Evolutionary conservation across 2,888 invertebrate species (phyloP).

Genomic region (Amphipoea lucens): DNA sequence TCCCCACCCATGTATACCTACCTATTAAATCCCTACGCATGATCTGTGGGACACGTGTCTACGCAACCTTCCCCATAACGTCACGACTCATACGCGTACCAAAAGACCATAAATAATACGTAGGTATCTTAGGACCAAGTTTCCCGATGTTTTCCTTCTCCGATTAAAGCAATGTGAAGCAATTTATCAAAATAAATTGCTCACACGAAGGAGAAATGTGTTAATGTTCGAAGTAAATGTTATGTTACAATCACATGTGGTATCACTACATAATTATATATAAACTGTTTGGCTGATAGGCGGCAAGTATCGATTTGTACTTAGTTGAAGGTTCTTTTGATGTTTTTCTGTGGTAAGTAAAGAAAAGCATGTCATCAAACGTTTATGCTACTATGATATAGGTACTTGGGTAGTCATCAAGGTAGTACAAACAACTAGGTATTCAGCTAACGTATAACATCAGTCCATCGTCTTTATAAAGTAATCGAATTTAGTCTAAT

Average conservation of each 20-base stretch:
- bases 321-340: neutral
- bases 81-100: neutral
- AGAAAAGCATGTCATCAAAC: neutral
- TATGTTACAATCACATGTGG: conserved; percentile 43
- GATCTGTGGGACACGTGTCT: conserved; percentile 13
- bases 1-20: neutral
- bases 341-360: neutral
- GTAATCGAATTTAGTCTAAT: neutral
- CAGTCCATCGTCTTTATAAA: neutral
- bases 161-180: conserved; percentile 62
- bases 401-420: neutral
- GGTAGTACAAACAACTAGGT: no score
- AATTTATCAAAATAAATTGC: conserved; percentile 65
- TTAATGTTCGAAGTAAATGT: conserved; percentile 60
- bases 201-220: conserved; percentile 56
- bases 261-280: conserved; percentile 46
- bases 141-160: conserved; percentile 58
- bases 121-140: conserved; percentile 50
- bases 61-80: neutral
- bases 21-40: neutral
- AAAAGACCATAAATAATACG: conserved; percentile 18
- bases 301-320: conserved; percentile 24
- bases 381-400: no score
- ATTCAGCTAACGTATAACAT: neutral
- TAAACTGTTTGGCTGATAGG: conserved; percentile 21